Base-by-base conservation (phyloP, 2,888 invertebrate genomes). In the Tubiluchus corallicola region DNA sequence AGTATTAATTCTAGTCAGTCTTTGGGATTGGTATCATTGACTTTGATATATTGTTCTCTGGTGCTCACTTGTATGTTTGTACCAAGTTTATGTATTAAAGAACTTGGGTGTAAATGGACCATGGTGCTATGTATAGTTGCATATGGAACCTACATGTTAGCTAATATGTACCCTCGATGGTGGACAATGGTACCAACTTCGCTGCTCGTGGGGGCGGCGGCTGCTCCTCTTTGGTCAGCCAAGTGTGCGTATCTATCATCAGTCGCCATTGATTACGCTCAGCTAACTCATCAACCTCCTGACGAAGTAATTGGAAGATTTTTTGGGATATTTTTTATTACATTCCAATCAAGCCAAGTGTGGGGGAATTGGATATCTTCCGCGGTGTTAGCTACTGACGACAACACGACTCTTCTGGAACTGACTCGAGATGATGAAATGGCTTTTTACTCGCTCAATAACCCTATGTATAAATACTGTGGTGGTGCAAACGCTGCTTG, bases 311-410 rank as follows among this genome's bases (percentile, higher is more conserved):
- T 61, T 39, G 57, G 56, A 45, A 55, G 55, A 45, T 60, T 58
- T 49, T 59, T 58, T 55, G 58, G 59, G 13, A 56, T 61, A 45
- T 61, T 61, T 44, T 56, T 54, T 44, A 57, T 56, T 5, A 53
- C 60, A 38, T 57, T 56, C 46, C 53, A 59, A 43, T 56, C 54
- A 40, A 58, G 58, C 43, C 58, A 59, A 44, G 55, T 61, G 5
- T 60, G 60, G 60, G 61, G 60, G 13, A 58, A 61, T 45, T 50
- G 60, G 4, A 55, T 61, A 17, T 57, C 60, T 2, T 55, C 59
- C 9, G 29, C 29, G 9, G n/a, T 29, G 29, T 29, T 29, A n/a
- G 29, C 9, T 29, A 9, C 29, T 9, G 29, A 29, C 29, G 29
- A 9, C 29, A 29, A 29, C 29, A n/a, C 29, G 29, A 29, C 29